phyloP scores from a whole-genome alignment of 2,113 vertebrate genomes.

The Psephotus haematonotus region DNA sequence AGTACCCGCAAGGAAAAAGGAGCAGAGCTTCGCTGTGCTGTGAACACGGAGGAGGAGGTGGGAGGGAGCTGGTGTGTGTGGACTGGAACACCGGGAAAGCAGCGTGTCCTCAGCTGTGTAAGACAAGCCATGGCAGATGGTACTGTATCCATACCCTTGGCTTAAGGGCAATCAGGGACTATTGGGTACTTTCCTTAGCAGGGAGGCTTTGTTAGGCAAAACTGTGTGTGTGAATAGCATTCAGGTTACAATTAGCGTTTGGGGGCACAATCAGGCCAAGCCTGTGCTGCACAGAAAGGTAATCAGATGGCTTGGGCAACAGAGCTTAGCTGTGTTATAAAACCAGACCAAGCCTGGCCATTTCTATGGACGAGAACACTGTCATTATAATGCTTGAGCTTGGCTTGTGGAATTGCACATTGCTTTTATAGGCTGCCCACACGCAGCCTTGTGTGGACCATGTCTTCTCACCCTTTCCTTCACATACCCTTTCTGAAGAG shows the following conservation, averaged over 20 bases:
- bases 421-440: background rate
- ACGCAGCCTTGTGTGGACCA: background rate
- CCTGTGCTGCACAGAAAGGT: background rate
- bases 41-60: accelerated
- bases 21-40: background rate
- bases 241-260: background rate
- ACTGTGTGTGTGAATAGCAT: background rate
- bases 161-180: background rate
- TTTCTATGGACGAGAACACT: background rate
- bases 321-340: background rate
- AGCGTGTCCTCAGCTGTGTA: background rate
- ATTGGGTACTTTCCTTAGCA: background rate
- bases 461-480: background rate
- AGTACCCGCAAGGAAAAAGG: background rate
- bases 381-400: background rate
- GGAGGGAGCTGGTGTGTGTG: background rate
- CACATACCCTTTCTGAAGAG: background rate
- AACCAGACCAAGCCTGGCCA: background rate
- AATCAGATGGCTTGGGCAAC: background rate
- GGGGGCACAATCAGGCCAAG: background rate
- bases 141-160: background rate
- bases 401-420: background rate
- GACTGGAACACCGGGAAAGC: background rate
- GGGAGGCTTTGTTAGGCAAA: conserved; percentile 19
- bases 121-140: background rate